phyloP scores from a whole-genome alignment of 1,140 invertebrate species.

The Brachionus sp. region DNA sequence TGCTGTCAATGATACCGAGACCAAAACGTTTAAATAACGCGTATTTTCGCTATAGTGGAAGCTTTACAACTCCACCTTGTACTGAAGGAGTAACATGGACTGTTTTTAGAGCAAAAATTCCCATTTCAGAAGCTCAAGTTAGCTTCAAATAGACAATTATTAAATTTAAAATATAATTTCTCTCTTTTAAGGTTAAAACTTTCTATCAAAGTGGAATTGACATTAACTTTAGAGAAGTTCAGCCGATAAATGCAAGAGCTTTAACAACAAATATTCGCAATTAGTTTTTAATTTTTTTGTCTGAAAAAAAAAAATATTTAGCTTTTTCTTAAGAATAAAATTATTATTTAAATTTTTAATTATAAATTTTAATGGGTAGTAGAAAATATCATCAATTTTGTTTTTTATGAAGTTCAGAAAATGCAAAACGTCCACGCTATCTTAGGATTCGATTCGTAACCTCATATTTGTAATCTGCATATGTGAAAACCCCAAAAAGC shows the following conservation, averaged over 20 bases:
- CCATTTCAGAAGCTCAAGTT: not conserved
- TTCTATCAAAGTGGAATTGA: not conserved
- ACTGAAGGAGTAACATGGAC: slow-evolving; percentile 82
- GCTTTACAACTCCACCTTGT: slow-evolving; percentile 83
- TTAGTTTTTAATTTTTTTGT: not conserved
- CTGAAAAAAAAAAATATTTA: no score
- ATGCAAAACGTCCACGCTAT: no score
- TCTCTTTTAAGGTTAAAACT: not conserved
- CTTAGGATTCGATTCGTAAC: no score
- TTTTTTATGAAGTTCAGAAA: not conserved
- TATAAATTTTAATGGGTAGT: no score
- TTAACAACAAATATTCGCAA: not conserved
- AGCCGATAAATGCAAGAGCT: not conserved
- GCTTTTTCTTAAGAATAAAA: not conserved
- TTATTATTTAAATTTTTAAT: not conserved
- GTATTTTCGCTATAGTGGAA: slow-evolving; percentile 73
- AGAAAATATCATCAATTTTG: not conserved
- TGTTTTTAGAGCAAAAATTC: slow-evolving; percentile 68
- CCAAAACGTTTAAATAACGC: not conserved
- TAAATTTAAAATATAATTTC: not conserved
- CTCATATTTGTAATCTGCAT: no score
- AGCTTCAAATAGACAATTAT: not conserved
- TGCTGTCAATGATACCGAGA: not conserved
- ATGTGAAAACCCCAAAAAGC: no score
- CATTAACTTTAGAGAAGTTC: not conserved